phyloP scores from a whole-genome alignment of 2,888 invertebrate species.

The Rutpela maculata region DNA sequence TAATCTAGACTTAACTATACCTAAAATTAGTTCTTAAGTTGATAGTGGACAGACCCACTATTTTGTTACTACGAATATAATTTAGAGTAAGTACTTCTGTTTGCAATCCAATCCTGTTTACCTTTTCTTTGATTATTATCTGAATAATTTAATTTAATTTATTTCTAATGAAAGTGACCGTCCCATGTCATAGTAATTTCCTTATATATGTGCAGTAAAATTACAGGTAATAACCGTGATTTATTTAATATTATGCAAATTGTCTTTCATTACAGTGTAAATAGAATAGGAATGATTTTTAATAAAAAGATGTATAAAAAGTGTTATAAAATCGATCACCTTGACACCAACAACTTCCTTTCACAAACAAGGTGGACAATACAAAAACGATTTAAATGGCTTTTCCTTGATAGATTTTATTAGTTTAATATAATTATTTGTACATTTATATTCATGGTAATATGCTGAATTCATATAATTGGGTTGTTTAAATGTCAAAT shows the following conservation, averaged over 20 bases:
- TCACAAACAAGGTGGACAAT: conserved; percentile 14
- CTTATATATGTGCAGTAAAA: neutral
- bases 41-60: too few species aligned
- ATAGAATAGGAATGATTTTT: neutral
- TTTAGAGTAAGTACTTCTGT: too few species aligned
- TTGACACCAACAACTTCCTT: conserved; percentile 32
- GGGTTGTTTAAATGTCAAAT: neutral
- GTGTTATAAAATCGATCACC: conserved; percentile 31
- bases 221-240: neutral
- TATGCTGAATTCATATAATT: neutral
- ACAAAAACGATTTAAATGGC: neutral
- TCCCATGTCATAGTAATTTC: neutral
- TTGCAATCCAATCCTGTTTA: too few species aligned
- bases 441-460: neutral
- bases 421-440: neutral
- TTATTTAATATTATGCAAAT: neutral
- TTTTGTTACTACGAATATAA: too few species aligned
- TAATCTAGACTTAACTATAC: too few species aligned
- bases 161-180: neutral
- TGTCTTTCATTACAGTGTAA: neutral
- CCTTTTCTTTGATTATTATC: too few species aligned
- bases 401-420: neutral
- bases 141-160: too few species aligned
- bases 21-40: too few species aligned
- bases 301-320: conserved; percentile 4